phyloP scores from a whole-genome alignment of 2,888 invertebrate genomes.

The Netelia fuscicornis region DNA sequence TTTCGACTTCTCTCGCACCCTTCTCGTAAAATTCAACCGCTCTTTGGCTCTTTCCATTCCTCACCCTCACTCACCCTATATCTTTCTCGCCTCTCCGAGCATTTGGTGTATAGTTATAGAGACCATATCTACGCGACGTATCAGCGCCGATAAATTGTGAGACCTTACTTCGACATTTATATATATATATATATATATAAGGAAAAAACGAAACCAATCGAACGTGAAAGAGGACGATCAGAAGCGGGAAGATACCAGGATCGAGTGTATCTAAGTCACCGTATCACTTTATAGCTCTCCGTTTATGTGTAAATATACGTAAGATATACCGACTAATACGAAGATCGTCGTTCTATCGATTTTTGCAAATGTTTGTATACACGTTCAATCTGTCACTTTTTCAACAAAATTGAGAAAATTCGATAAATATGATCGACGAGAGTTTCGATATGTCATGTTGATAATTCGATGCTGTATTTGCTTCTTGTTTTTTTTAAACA shows the following conservation, averaged over 20 bases:
- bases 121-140: conserved; percentile 34
- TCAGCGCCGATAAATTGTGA: conserved; percentile 48
- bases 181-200: conserved; percentile 10
- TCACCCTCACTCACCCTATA: conserved; percentile 9
- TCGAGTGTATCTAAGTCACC: conserved; percentile 11
- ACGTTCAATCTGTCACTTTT: too few species aligned
- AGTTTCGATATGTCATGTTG: too few species aligned
- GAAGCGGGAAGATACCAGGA: conserved; percentile 14
- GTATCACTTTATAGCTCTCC: not conserved
- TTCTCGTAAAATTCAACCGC: conserved; percentile 44
- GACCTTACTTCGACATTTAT: conserved; percentile 5
- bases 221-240: conserved; percentile 47
- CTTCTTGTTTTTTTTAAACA: too few species aligned
- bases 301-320: not conserved
- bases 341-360: too few species aligned
- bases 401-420: too few species aligned
- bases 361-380: too few species aligned
- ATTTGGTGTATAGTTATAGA: conserved; percentile 15
- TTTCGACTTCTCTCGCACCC: conserved; percentile 23
- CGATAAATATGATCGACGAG: too few species aligned
- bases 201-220: conserved; percentile 37
- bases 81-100: not conserved
- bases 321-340: too few species aligned
- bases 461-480: too few species aligned
- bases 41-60: not conserved